Base-by-base conservation (phyloP, 2,888 invertebrate genomes). In the Scaptomyza flava region DNA sequence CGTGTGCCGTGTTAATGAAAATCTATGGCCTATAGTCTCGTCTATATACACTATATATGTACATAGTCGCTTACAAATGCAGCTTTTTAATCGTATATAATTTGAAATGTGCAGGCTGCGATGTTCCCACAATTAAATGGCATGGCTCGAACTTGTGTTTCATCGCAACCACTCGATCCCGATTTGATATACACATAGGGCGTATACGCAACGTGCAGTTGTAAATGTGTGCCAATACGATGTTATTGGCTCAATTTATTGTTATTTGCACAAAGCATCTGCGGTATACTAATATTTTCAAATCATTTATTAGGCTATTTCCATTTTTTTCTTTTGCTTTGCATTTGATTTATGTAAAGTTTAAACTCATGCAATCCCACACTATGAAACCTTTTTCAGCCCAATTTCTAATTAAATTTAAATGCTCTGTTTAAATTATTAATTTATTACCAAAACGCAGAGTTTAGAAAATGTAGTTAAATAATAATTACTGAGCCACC, bases 121-220 rank as follows among this genome's bases (percentile, higher is more conserved):
- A 63, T 81, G 61, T 90, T 89, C 89, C 79, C 89, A 89, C 89
- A 89, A 89, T 89, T 89, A 87, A 79, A 67, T 61, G 14, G 48
- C 51, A 72, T 54, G 43, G 63, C 51, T 46, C 51, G 51, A 52
- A 64, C 57, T 42, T 47, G 17, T 9, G 17, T 43, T 17, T 23
- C 20, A 1, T 3, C 12, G 12, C 3, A 7, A n/a, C 12, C 30
- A 14, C 36, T 12, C 12, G 11, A 20, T 14, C 17, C 31, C 9
- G 14, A 38, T 34, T 20, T 60, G 14, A 56, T 60, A 50, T 46
- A n/a, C 27, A 38, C 27, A 38, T 11, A 58, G 43, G 63, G 66
- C 61, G 68, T 76, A 60, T 71, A 60, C 63, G 60, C 72, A 62
- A 67, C 72, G 60, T 58, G 68, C 47, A 48, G 64, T 41, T 70